Base-by-base conservation (phyloP, 1,140 invertebrate genomes). In the Arion vulgaris region DNA sequence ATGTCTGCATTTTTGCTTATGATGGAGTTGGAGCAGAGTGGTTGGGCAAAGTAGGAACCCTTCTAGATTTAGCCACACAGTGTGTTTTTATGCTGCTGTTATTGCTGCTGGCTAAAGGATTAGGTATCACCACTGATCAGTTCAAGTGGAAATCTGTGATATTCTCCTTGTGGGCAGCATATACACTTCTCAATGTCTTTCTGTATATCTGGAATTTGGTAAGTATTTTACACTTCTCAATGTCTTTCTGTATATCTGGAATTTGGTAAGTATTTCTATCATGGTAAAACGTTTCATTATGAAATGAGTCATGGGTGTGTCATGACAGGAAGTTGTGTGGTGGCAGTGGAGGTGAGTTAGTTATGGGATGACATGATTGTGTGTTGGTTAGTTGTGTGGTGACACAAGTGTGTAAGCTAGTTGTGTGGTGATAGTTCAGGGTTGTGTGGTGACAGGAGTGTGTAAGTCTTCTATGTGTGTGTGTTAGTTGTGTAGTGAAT, bases 191-290 rank as follows among this genome's bases (percentile, higher is more conserved):
- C 45, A 97, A 98, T 91, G 95, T 98, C 89, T 93, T 98, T 57
- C 93, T 99, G 1, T 99, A 98, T 93, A 95, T 98, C 77, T 99
- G 97, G 97, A 98, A 98, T 93, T 95, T 96, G 94, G 97, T 99
- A 94, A 94, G 94, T 91, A 80, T n/a, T n/a, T n/a, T 92, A 96
- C 96, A 72, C 94, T 97, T 83, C 95, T 98, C 45, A 97, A 98
- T 91, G 95, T 98, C 89, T 93, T 98, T 57, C 93, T 99, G 1
- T 99, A 98, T 93, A 95, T 98, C 77, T 99, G 97, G 97, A 98
- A 98, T 93, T 95, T 96, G 94, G 97, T 99, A 94, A 94, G 94
- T 91, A 80, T n/a, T n/a, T n/a, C n/a, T n/a, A n/a, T n/a, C n/a
- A n/a, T n/a, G n/a, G n/a, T n/a, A n/a, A n/a, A n/a, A n/a, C n/a